Evolutionary conservation across 92 coral and sea anemone species (phyloP).

Genomic region (Heliopora coerulea): DNA sequence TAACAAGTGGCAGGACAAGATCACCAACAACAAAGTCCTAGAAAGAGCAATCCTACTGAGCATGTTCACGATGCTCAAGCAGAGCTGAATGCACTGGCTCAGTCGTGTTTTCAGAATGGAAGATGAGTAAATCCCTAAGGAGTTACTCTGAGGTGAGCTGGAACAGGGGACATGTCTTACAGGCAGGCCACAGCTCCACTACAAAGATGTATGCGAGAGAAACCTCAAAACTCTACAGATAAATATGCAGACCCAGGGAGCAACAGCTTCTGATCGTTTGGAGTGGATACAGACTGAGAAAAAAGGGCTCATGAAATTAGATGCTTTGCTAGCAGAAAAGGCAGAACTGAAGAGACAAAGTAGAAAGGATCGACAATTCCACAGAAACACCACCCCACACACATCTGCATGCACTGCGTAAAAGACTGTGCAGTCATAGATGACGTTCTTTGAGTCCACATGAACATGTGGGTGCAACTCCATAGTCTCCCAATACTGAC

Average conservation of each 20-base stretch:
- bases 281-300: too few relatives aligned
- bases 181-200: constrained; percentile 23
- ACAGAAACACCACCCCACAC: too few relatives aligned
- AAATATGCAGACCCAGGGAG: too few relatives aligned
- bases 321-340: too few relatives aligned
- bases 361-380: background rate
- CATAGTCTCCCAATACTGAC: too few relatives aligned
- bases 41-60: constrained; percentile 42
- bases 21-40: constrained; percentile 45
- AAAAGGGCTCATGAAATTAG: too few relatives aligned
- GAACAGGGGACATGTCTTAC: constrained; percentile 19
- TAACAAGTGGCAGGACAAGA: constrained; percentile 43
- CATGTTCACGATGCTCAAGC: constrained; percentile 46
- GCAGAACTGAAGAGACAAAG: too few relatives aligned
- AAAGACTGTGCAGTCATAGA: too few relatives aligned
- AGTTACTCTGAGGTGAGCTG: constrained; percentile 34
- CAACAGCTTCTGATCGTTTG: too few relatives aligned
- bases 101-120: background rate
- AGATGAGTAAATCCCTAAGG: constrained; percentile 38
- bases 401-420: background rate
- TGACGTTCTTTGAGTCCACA: too few relatives aligned
- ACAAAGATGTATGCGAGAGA: constrained; percentile 36
- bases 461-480: too few relatives aligned
- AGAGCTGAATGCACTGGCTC: constrained; percentile 14
- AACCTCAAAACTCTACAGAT: constrained; percentile 5